Evolutionary conservation across 2,113 vertebrate species (phyloP).

Genomic region (Sebastes schlegelii): DNA sequence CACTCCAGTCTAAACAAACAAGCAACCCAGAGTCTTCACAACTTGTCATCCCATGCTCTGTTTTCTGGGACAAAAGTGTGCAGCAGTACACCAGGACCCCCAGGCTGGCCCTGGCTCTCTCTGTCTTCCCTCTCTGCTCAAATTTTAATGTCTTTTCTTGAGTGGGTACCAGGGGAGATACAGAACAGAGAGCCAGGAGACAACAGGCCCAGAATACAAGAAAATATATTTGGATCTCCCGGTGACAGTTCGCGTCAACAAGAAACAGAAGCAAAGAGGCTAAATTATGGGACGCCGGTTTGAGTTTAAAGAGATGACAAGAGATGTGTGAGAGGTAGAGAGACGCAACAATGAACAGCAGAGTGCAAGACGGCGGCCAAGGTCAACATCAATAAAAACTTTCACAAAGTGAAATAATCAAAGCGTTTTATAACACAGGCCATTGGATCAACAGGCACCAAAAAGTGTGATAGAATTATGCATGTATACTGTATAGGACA

Average conservation of each 20-base stretch:
- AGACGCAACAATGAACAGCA: neutral
- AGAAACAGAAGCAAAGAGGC: conserved; percentile 19
- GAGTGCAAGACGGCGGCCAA: neutral
- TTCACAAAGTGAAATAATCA: neutral
- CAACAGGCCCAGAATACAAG: conserved; percentile 40
- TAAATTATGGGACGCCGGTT: conserved; percentile 25
- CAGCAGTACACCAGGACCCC: conserved; percentile 51
- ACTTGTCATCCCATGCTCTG: conserved; percentile 42
- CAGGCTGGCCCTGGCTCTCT: conserved; percentile 38
- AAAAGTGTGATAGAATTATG: neutral
- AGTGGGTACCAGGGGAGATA: conserved; percentile 43
- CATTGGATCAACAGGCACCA: neutral
- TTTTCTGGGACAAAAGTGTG: conserved; percentile 67
- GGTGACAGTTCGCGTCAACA: conserved; percentile 36
- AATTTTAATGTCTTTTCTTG: conserved; percentile 59
- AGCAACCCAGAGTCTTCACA: conserved; percentile 40
- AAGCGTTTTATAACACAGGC: neutral
- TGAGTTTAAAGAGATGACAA: conserved; percentile 19
- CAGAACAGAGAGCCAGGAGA: conserved; percentile 41
- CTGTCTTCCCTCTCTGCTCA: conserved; percentile 51
- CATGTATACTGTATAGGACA: neutral
- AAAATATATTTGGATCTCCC: conserved; percentile 52
- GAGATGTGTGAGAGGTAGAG: neutral
- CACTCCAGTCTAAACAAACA: conserved; percentile 46
- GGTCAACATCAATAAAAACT: conserved; percentile 2